Base-by-base conservation (phyloP, 1,140 invertebrate genomes). In the Drosophila funebris region DNA sequence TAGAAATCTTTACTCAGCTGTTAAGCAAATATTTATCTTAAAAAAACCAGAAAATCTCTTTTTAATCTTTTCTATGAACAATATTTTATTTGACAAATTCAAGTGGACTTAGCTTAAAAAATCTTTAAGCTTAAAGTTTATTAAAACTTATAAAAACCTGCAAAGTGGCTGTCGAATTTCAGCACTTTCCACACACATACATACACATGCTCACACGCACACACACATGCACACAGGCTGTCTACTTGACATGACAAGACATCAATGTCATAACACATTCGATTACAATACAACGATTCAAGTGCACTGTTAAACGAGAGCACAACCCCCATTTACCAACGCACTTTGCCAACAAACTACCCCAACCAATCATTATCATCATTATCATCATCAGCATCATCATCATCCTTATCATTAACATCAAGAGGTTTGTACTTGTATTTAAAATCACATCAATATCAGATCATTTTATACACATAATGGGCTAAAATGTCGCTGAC, bases 391-490 rank as follows among this genome's bases (percentile, higher is more conserved):
- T 13, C 7, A 63, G 27, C 33, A 53, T 20, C 11, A 48, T 27
- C 24, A 29, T 48, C 46, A 29, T 11, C 16, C 37, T 11, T 18
- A 22, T 22, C 4, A 48, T 36, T 14, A 33, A 61, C 53, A 50
- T 39, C 50, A 53, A 64, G 37, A 33, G 48, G 46, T 24, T 58
- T 37, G 52, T 67, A 57, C 18, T 57, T 39, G 70, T 73, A 79
- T 76, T 79, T 85, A 67, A 84, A 84, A 76, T 67, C 81, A 80
- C 85, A 84, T 84, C 81, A 67, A 80, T 73, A 73, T 68, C 63
- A 62, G 61, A 84, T 84, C 80, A 85, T 39, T 69, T 70, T 84
- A 69, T 71, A 62, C 61, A 69, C 63, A 85, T 76, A 84, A 85
- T 85, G 50, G 63, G 60, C 60, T 61, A 52, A 50, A 61, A 31